Base-by-base conservation (phyloP, 2,797 vertebrate species). In the Squalus acanthias region DNA sequence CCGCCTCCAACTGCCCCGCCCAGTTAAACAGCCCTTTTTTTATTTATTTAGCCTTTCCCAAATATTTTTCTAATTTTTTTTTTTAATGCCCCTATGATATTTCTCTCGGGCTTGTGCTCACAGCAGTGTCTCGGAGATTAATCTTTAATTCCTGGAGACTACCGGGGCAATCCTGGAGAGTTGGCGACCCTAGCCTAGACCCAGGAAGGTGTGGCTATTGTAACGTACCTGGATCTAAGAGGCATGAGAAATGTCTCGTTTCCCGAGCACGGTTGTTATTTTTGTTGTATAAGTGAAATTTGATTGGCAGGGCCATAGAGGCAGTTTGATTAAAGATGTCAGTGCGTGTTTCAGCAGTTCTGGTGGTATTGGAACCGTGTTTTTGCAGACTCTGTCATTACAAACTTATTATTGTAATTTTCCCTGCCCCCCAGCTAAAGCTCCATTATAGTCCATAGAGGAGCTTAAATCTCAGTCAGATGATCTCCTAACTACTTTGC, bases 401-500 rank as follows among this genome's bases (percentile, higher is more conserved):
- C 22, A 93, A 93, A 69, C 63, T 93, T 22, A 93, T 39, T 39
- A 46, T 39, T 93, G n/a, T 69, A 22, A 93, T 69, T 93, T 63
- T 67, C 65, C 24, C 39, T 93, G n/a, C 91, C 91, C 67, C 39
- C 91, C 65, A 67, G 65, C 63, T 93, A 20, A 92, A 93, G 20
- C 63, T n/a, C 82, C 46, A 85, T 85, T 85, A 85, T 85, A 85
- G 63, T 24, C 91, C 91, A 46, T 39, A 24, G 65, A 46, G 91
- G 89, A 92, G 33, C 63, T 92, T 67, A 92, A 63, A 92, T 92
- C 39, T 93, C 63, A 69, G 91, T 39, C 91, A 93, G 63, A 69
- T 69, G n/a, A 93, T 67, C n/a, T 93, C 82, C 82, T 85, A 50
- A 85, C 82, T 85, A 67, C 65, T 93, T 93, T 69, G 20, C 91